Evolutionary conservation across 2,113 vertebrate genomes (phyloP).

Genomic region (Lophius piscatorius): DNA sequence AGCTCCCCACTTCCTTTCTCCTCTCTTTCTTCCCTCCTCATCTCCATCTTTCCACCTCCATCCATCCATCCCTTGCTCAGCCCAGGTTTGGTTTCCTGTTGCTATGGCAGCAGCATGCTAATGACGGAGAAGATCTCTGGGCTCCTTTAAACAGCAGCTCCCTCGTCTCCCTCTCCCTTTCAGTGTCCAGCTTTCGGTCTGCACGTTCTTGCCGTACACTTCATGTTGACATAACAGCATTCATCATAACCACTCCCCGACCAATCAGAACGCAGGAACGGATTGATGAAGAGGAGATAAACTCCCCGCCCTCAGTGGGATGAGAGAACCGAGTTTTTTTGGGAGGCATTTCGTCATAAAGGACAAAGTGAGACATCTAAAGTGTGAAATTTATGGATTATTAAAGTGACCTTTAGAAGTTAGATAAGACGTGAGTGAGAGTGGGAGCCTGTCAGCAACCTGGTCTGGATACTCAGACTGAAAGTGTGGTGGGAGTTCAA

Average conservation of each 20-base stretch:
- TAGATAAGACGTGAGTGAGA: conserved; percentile 2
- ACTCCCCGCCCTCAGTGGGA: not conserved
- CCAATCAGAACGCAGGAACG: not conserved
- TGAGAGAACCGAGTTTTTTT: not conserved
- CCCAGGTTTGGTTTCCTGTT: conserved; percentile 69
- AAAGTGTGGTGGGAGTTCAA: no score
- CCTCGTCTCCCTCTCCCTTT: conserved; percentile 8
- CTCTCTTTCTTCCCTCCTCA: not conserved
- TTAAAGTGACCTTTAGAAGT: not conserved
- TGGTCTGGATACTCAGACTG: no score
- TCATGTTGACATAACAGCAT: not conserved
- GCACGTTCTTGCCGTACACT: conserved; percentile 4
- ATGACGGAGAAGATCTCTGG: conserved; percentile 64
- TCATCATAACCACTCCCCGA: not conserved
- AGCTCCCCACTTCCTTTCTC: not conserved
- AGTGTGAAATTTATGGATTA: not conserved
- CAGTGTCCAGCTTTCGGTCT: not conserved
- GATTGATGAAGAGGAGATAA: not conserved
- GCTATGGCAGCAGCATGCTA: conserved; percentile 78
- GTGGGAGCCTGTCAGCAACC: no score
- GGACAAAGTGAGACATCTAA: not conserved
- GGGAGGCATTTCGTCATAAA: not conserved
- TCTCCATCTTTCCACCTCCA: not conserved
- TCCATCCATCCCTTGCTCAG: not conserved
- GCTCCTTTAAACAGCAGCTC: conserved; percentile 57